A percentile compares a stretch with the other conserved stretches of the same genome.
Conservation (phyloP, 2,888 invertebrate species). For the Dolichomitus sp. region DNA sequence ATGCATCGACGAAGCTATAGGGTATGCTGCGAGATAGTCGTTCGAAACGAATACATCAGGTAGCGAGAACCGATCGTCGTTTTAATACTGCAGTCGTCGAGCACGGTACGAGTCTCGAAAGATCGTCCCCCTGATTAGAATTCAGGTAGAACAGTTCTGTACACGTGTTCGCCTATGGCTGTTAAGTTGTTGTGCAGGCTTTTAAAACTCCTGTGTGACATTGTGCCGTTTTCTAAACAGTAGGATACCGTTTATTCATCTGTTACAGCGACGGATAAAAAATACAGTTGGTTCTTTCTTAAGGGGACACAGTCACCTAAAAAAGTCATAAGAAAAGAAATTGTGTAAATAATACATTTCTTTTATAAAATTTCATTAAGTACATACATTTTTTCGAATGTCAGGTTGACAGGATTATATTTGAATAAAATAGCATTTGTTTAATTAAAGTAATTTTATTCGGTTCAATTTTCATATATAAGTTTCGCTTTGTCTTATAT, state of each 20-base stretch:
- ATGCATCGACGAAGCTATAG: neutral
- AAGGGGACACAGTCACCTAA: too few species aligned
- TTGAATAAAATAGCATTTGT: too few species aligned
- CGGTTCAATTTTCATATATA: too few species aligned
- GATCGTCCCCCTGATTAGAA: constrained; percentile 42
- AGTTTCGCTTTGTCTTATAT: too few species aligned
- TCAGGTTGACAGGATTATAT: too few species aligned
- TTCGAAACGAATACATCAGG: constrained; percentile 45
- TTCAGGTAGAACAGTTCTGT: constrained; percentile 44
- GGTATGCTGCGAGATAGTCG: neutral
- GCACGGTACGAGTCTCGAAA: constrained; percentile 7
- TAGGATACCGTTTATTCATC: neutral
- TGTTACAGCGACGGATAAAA: neutral
- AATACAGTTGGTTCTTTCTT: too few species aligned
- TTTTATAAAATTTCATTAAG: too few species aligned
- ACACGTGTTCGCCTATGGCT: constrained; percentile 42
- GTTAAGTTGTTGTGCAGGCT: neutral
- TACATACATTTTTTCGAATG: too few species aligned
- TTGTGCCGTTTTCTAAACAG: neutral
- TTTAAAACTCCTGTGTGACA: neutral
- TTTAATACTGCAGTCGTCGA: constrained; percentile 13
- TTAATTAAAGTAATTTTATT: too few species aligned
- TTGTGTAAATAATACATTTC: too few species aligned
- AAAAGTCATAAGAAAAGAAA: too few species aligned
- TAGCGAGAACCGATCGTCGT: constrained; percentile 35